phyloP scores from a whole-genome alignment of 2,797 vertebrate genomes.

The Rhinichthys osculus region DNA sequence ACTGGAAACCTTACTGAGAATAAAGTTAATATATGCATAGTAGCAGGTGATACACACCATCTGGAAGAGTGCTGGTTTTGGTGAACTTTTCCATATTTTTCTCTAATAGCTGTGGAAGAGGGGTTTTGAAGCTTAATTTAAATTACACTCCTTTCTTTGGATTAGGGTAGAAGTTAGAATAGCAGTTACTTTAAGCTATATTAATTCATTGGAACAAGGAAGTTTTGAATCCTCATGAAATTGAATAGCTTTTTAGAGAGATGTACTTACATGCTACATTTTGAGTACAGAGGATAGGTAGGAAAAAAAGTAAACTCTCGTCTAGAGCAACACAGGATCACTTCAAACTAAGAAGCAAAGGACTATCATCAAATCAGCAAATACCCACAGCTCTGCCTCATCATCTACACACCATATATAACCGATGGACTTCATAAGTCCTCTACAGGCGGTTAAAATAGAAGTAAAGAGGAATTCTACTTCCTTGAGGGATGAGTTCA shows the following conservation, averaged over 20 bases:
- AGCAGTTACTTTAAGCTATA: neutral
- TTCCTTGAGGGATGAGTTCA: constrained; percentile 17
- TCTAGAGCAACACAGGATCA: constrained; percentile 30
- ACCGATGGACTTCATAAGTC: neutral
- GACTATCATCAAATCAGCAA: constrained; percentile 60
- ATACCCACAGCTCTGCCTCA: constrained; percentile 62
- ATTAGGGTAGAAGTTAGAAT: neutral
- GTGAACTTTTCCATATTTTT: neutral
- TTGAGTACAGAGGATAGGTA: neutral
- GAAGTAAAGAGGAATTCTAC: neutral
- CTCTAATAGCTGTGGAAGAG: neutral
- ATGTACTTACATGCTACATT: neutral
- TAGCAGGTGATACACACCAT: neutral
- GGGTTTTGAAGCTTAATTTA: neutral
- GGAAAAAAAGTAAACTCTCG: neutral
- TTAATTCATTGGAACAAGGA: neutral
- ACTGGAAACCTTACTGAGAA: neutral
- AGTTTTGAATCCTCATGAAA: neutral
- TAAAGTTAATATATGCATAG: neutral
- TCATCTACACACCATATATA: constrained; percentile 7
- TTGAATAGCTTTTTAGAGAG: neutral
- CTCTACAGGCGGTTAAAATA: neutral
- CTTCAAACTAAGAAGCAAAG: constrained; percentile 48
- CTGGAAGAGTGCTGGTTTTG: neutral
- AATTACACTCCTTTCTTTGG: neutral